Evolutionary conservation across 1,140 invertebrate species (phyloP), one percentile per base, ranked within the genome.

Genomic region (Xylocopa sonorina): DNA sequence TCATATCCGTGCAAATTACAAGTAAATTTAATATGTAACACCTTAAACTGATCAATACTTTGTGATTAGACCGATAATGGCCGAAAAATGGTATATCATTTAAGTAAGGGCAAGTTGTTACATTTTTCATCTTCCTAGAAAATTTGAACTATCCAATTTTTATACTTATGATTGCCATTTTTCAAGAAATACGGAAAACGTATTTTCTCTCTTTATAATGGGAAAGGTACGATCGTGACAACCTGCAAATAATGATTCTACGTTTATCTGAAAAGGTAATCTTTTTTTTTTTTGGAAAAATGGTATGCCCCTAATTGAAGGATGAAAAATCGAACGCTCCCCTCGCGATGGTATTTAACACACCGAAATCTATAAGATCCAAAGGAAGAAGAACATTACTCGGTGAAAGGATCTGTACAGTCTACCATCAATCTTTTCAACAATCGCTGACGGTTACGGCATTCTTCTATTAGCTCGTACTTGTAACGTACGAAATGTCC

Each of bases 361-460:
- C 29, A 43, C 34, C 14, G 64, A 67, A 50, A 9, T 27, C 27
- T 21, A 48, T 67, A 67, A 48, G 64, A 50, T 67, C 27, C 46
- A 48, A 50, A 16, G 43, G 64, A 50, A 50, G 21, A 32, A 29
- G 24, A 67, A 34, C 60, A 62, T 62, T 62, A 38, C 43, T 50
- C 27, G 43, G 29, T 43, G 64, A 67, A 67, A 41, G 43, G 46
- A 67, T 48, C 29, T 32, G 27, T 50, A 67, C 32, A 38, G 27
- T 48, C 21, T 16, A 32, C 27, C 43, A 67, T 67, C 64, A 67
- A 67, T 67, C 64, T 67, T 32, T 43, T 34, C 18, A 24, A 67
- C 43, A 67, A 67, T 67, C 21, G 46, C 64, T 16, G 27, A 29
- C 43, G 18, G 7, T 38, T 41, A 41, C 32, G 38, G 32, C 24